Evolutionary conservation across 1,140 invertebrate species (phyloP).

Genomic region (Prorops nasuta): DNA sequence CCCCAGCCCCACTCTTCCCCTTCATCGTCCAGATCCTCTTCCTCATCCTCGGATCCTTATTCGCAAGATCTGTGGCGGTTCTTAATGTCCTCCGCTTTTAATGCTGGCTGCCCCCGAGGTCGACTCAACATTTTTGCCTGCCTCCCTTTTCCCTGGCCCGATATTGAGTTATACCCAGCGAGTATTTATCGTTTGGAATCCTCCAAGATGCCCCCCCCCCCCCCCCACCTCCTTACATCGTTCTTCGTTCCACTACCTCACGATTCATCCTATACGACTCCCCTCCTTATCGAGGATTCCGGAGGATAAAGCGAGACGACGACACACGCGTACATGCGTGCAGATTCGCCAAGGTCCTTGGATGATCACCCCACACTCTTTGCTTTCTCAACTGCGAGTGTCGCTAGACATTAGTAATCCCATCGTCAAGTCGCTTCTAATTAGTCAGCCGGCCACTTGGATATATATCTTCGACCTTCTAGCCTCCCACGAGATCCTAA

Average conservation of each 20-base stretch:
- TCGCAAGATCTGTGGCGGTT: conserved; percentile 53
- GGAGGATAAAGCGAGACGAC: background rate
- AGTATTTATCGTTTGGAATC: conserved; percentile 51
- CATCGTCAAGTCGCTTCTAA: conserved; percentile 6
- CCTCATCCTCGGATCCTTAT: conserved; percentile 42
- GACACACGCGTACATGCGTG: background rate
- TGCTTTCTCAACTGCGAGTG: background rate
- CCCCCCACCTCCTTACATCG: too few species aligned
- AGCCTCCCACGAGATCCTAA: too few species aligned
- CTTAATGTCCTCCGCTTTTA: conserved; percentile 57
- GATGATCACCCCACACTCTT: background rate
- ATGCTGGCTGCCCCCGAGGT: conserved; percentile 52
- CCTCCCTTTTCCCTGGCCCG: conserved; percentile 41
- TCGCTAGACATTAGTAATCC: conserved; percentile 8
- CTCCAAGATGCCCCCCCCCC: too few species aligned
- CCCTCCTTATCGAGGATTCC: too few species aligned
- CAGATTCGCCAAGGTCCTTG: background rate
- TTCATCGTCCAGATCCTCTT: conserved; percentile 28
- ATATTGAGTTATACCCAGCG: conserved; percentile 54
- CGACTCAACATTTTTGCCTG: conserved; percentile 53
- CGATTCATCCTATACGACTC: too few species aligned
- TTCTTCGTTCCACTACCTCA: too few species aligned
- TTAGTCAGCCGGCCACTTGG: background rate
- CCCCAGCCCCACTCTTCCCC: conserved; percentile 19
- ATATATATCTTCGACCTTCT: conserved; percentile 1